Percentiles rank a stretch among this genome's conserved stretches.
phyloP scores from a whole-genome alignment of 2,888 invertebrate genomes.

The Temnothorax ravouxi region DNA sequence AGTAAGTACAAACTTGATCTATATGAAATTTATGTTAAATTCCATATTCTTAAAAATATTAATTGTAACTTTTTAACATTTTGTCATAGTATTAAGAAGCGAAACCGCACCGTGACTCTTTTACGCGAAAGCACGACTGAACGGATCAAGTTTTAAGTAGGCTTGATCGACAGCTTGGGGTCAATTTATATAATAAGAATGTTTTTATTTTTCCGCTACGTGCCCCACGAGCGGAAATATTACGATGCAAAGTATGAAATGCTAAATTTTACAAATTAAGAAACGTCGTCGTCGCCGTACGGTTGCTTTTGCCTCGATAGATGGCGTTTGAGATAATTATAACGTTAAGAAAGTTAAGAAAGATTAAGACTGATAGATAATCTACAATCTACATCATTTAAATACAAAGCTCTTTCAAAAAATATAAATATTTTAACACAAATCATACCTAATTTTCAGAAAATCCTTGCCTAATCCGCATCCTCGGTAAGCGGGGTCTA shows the following conservation, averaged over 20 bases:
- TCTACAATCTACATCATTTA: not conserved
- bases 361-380: not conserved
- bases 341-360: not conserved
- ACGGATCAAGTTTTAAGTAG: too few species aligned
- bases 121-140: too few species aligned
- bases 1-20: not conserved
- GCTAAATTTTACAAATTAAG: too few species aligned
- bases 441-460: conserved; percentile 28
- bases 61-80: not conserved
- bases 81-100: too few species aligned
- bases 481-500: conserved; percentile 69
- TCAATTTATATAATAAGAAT: too few species aligned
- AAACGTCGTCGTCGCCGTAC: too few species aligned
- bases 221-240: too few species aligned
- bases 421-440: not conserved
- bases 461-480: conserved; percentile 30
- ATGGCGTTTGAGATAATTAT: not conserved
- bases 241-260: too few species aligned
- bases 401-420: not conserved
- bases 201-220: too few species aligned
- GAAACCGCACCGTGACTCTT: too few species aligned
- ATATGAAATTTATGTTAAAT: not conserved
- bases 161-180: too few species aligned
- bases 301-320: too few species aligned
- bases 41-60: not conserved